Evolutionary conservation across 1,140 invertebrate species (phyloP).

Genomic region (Bombus breviceps): DNA sequence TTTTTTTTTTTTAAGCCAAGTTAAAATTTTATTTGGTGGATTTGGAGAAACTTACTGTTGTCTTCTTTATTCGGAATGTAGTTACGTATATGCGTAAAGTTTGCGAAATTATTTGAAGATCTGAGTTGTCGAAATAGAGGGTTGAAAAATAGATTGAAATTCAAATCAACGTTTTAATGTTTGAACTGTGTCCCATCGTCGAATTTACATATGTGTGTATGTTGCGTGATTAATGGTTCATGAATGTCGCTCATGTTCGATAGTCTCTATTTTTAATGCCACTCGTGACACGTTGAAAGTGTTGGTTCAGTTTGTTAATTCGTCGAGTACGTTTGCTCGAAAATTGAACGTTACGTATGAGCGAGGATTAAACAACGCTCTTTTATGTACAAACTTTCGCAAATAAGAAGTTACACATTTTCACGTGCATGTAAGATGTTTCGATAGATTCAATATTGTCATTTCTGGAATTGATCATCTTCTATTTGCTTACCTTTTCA

Average conservation of each 20-base stretch:
- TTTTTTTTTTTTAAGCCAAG: no score
- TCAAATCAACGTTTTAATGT: background rate
- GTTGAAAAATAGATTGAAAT: background rate
- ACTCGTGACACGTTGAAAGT: background rate
- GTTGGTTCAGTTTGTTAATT: background rate
- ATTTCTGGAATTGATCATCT: background rate
- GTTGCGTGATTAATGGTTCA: background rate
- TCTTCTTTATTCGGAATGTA: no score
- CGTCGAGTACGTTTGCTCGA: no score
- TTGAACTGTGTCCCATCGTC: background rate
- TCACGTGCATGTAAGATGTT: background rate
- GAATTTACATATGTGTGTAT: background rate
- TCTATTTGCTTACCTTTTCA: background rate
- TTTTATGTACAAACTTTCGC: conserved; percentile 3
- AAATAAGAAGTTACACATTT: conserved; percentile 7
- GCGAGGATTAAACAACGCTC: background rate
- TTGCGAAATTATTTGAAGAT: no score
- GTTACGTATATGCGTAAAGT: no score
- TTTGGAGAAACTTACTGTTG: no score
- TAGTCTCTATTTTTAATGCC: background rate
- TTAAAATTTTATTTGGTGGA: no score
- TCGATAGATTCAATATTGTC: conserved; percentile 11
- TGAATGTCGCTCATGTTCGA: background rate
- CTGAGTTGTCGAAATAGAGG: no score
- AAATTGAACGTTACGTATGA: background rate